phyloP scores from a whole-genome alignment of 2,888 invertebrate species.

The Venusia cambrica region DNA sequence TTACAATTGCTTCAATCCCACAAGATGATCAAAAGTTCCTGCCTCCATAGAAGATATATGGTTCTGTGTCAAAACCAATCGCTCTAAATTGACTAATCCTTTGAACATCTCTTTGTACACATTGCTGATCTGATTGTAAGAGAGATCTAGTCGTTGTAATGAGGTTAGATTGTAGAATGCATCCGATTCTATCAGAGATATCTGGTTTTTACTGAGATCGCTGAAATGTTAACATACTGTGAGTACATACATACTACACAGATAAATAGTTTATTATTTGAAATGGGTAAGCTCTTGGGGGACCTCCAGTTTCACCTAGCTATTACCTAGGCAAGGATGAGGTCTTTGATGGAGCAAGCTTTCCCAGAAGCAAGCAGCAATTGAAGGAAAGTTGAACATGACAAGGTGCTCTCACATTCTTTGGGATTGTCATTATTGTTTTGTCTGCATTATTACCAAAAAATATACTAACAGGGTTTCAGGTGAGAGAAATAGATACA shows the following conservation, averaged over 20 bases:
- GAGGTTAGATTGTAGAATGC: slow-evolving; percentile 88
- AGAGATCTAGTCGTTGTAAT: slow-evolving; percentile 85
- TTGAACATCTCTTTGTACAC: slow-evolving; percentile 86
- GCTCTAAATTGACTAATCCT: slow-evolving; percentile 84
- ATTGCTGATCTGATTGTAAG: slow-evolving; percentile 85
- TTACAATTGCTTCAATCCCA: slow-evolving; percentile 88
- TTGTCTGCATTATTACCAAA: no score
- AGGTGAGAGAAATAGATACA: no score
- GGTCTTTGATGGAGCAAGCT: no score
- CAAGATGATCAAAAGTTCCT: slow-evolving; percentile 86
- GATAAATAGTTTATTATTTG: no score
- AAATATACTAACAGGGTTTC: no score
- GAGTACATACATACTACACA: no score
- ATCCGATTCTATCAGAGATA: slow-evolving; percentile 86
- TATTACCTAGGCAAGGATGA: no score
- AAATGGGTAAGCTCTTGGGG: slow-evolving; percentile 1
- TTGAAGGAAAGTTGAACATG: no score
- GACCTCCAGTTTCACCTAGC: slow-evolving; percentile 20
- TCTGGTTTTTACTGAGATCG: slow-evolving; percentile 90
- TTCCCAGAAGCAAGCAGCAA: no score
- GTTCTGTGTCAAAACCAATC: slow-evolving; percentile 87
- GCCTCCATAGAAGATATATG: slow-evolving; percentile 85
- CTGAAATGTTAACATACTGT: no score
- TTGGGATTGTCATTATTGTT: no score
- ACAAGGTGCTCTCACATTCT: no score